These are phyloP conservation scores for Lathronympha strigana DNA, from an alignment of 2,888 invertebrate species.

Conservation along the genomic window DNA sequence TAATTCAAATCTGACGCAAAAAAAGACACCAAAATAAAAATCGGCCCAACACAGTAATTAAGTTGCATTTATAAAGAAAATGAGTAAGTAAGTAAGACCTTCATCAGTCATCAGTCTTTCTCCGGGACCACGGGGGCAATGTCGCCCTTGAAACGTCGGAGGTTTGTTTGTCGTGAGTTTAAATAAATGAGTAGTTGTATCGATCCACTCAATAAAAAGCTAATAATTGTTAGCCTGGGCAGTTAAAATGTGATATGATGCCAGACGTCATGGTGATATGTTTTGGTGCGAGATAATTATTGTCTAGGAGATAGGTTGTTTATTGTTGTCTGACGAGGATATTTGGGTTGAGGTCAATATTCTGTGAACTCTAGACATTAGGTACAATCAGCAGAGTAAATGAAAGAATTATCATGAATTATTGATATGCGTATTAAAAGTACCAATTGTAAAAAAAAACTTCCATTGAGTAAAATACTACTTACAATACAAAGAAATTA, in stretches of 20 bases:
- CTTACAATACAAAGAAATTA: too few species aligned
- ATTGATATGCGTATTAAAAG: not conserved
- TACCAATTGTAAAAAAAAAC: not conserved
- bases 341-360: conserved; percentile 39
- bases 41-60: too few species aligned
- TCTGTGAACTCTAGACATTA: conserved; percentile 24
- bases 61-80: too few species aligned
- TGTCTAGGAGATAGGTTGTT: conserved; percentile 27
- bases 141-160: too few species aligned
- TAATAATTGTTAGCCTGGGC: conserved; percentile 9
- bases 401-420: not conserved
- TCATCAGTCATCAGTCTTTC: too few species aligned
- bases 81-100: too few species aligned
- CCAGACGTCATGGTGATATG: conserved; percentile 27
- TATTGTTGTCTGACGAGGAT: conserved; percentile 32
- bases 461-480: not conserved
- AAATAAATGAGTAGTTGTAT: too few species aligned
- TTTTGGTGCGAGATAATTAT: conserved; percentile 25
- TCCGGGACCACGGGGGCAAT: too few species aligned
- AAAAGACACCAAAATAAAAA: too few species aligned
- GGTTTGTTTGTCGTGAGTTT: too few species aligned
- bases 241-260: conserved; percentile 17
- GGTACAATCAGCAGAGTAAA: conserved; percentile 24
- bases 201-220: too few species aligned
- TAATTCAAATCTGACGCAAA: too few species aligned